Evolutionary conservation across 64 coral and sea anemone species (phyloP).

Genomic region (Actinia equina): DNA sequence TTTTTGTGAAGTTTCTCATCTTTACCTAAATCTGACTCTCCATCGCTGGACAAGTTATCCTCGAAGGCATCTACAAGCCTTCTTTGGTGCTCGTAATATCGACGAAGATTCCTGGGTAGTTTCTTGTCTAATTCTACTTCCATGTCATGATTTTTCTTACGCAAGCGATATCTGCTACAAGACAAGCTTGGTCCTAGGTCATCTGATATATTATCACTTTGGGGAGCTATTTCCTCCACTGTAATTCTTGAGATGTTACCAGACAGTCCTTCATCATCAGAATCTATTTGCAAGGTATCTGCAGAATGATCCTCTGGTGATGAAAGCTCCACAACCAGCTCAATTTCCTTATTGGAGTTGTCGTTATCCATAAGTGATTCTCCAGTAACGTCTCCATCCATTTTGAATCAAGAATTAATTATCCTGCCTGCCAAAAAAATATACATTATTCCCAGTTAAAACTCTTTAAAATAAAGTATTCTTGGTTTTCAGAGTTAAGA

Average conservation of each 20-base stretch:
- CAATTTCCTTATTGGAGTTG: not conserved
- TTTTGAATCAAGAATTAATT: not conserved
- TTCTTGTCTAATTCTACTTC: slow-evolving; percentile 41
- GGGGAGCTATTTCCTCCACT: slow-evolving; percentile 80
- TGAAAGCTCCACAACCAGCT: not conserved
- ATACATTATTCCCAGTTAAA: not conserved
- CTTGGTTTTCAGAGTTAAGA: too few relatives aligned
- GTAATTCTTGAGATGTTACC: slow-evolving; percentile 49
- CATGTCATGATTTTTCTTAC: slow-evolving; percentile 19
- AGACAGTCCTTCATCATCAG: not conserved
- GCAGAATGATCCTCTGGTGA: not conserved
- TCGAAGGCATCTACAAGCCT: slow-evolving; percentile 50
- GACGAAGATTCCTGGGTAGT: slow-evolving; percentile 72
- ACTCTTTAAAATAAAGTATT: too few relatives aligned
- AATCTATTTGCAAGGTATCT: not conserved
- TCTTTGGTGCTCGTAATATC: slow-evolving; percentile 84
- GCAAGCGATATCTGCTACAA: slow-evolving; percentile 14
- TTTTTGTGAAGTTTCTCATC: not conserved
- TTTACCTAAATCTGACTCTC: not conserved
- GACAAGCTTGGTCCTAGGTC: not conserved
- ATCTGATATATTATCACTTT: slow-evolving; percentile 50
- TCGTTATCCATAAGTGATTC: not conserved
- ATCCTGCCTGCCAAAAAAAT: not conserved
- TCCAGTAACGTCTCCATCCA: not conserved
- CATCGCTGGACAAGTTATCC: slow-evolving; percentile 15